phyloP scores from a whole-genome alignment of 2,888 invertebrate species.

The Tetragonula carbonaria region DNA sequence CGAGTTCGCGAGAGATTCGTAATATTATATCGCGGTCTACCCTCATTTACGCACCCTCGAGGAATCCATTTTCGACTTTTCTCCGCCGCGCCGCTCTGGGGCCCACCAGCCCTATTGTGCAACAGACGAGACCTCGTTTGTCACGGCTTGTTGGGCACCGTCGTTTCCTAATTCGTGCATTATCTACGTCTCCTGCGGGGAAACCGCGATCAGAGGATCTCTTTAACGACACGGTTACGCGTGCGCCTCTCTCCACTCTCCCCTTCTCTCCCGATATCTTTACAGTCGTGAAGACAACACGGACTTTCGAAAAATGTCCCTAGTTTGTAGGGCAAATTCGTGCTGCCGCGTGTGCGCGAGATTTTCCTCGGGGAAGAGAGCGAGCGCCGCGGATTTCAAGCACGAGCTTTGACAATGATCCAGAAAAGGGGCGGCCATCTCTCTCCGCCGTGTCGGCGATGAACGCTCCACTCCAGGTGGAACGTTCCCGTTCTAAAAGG shows the following conservation, averaged over 20 bases:
- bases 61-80: constrained; percentile 52
- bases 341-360: too few species aligned
- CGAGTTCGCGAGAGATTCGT: constrained; percentile 40
- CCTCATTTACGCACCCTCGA: constrained; percentile 52
- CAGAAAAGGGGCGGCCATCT: not conserved
- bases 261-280: too few species aligned
- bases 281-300: too few species aligned
- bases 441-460: not conserved
- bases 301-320: too few species aligned
- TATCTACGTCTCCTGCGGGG: constrained; percentile 15
- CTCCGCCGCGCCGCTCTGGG: not conserved
- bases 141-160: constrained; percentile 57
- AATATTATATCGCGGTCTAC: constrained; percentile 52
- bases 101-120: not conserved
- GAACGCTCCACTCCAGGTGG: not conserved
- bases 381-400: not conserved
- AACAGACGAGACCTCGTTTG: constrained; percentile 48
- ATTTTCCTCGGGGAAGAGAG: not conserved
- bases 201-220: not conserved
- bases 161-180: constrained; percentile 54
- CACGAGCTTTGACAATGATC: not conserved
- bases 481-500: not conserved
- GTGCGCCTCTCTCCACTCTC: too few species aligned
- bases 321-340: not conserved
- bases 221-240: too few species aligned